These are phyloP conservation scores for Scaptomyza hsui DNA, from an alignment of 1,140 invertebrate species.

Conservation along the genomic window DNA sequence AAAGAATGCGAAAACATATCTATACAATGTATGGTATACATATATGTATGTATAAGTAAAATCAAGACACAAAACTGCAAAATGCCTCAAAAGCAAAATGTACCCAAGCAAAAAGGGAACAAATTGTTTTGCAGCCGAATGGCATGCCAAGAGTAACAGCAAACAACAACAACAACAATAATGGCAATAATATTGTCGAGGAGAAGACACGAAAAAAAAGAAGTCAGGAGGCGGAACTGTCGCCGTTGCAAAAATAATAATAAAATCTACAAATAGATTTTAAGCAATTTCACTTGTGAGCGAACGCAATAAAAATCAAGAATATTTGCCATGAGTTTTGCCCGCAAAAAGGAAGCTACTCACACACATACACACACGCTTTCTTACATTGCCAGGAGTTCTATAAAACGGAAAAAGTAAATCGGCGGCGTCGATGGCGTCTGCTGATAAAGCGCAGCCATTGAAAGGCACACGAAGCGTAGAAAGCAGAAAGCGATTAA, in stretches of 20 bases:
- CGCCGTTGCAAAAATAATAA: conserved; percentile 51
- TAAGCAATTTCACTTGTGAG: conserved; percentile 81
- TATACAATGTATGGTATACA: conserved; percentile 31
- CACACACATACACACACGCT: conserved; percentile 9
- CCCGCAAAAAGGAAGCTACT: conserved; percentile 48
- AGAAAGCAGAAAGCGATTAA: conserved; percentile 50
- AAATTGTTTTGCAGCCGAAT: conserved; percentile 73
- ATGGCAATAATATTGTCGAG: conserved; percentile 40
- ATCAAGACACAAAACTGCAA: conserved; percentile 49
- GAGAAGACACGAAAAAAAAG: conserved; percentile 18
- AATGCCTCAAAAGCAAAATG: conserved; percentile 37
- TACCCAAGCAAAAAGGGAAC: conserved; percentile 53
- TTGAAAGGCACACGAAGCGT: conserved; percentile 63
- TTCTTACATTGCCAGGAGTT: neutral
- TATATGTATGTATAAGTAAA: conserved; percentile 53
- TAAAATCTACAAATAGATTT: conserved; percentile 76
- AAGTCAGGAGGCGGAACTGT: conserved; percentile 48
- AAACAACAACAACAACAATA: conserved; percentile 25
- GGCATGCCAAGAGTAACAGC: conserved; percentile 54
- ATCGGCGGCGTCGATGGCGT: conserved; percentile 75
- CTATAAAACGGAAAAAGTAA: conserved; percentile 65
- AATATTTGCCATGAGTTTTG: conserved; percentile 75
- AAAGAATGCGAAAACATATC: conserved; percentile 60
- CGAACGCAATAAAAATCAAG: conserved; percentile 82
- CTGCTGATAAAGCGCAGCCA: conserved; percentile 72